Evolutionary conservation across 1,140 invertebrate genomes (phyloP).

Genomic region (Anadara kagoshimensis): DNA sequence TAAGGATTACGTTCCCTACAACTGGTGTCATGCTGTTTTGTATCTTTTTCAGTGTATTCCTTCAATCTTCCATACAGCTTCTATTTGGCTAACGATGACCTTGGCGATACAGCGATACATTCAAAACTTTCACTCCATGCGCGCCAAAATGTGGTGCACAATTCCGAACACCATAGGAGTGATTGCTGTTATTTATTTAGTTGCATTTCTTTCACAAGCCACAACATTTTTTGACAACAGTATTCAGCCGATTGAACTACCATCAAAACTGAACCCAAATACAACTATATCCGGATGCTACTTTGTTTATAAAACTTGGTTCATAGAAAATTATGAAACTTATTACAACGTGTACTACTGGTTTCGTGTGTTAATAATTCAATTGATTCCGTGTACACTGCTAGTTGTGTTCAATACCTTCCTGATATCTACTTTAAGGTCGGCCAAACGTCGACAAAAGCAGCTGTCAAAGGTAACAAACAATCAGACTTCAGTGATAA

Average conservation of each 20-base stretch:
- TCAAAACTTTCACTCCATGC: constrained; percentile 91
- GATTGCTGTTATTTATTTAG: constrained; percentile 82
- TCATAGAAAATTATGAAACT: too few relatives aligned
- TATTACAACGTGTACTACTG: too few relatives aligned
- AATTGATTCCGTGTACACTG: too few relatives aligned
- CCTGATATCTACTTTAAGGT: too few relatives aligned
- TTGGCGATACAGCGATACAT: constrained; percentile 91
- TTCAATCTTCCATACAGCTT: constrained; percentile 92
- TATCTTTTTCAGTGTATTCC: constrained; percentile 78
- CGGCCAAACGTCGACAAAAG: too few relatives aligned
- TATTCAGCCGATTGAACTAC: constrained; percentile 73
- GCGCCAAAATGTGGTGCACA: constrained; percentile 89
- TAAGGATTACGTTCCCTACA: constrained; percentile 72
- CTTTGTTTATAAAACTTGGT: too few relatives aligned
- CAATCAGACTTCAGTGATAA: too few relatives aligned
- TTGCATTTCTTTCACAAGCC: constrained; percentile 86
- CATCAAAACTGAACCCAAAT: constrained; percentile 79
- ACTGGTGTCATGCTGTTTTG: constrained; percentile 84
- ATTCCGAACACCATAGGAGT: constrained; percentile 86
- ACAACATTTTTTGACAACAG: constrained; percentile 83
- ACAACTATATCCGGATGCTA: too few relatives aligned
- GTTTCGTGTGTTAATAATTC: too few relatives aligned
- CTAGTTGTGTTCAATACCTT: too few relatives aligned
- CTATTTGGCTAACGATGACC: constrained; percentile 90
- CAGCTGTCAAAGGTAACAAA: too few relatives aligned